Evolutionary conservation across 2,797 vertebrate species (phyloP).

Genomic region (Typhlichthys eigenmanni): DNA sequence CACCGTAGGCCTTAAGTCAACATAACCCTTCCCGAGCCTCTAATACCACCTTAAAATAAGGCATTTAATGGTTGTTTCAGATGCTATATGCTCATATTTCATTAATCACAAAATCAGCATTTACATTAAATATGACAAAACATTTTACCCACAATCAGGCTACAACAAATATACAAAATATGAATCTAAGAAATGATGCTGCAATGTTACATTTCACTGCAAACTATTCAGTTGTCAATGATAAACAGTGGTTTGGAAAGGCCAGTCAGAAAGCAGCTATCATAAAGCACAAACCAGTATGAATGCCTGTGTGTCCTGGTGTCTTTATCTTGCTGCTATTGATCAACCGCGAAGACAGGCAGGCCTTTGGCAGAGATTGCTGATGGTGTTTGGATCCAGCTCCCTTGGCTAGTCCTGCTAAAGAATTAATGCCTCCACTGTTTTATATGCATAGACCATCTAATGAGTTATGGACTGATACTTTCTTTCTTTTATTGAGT

Average conservation of each 20-base stretch:
- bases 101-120: not conserved
- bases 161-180: slow-evolving; percentile 20
- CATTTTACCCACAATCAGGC: slow-evolving; percentile 12
- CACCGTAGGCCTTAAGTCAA: slow-evolving; percentile 40
- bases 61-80: slow-evolving; percentile 12
- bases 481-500: slow-evolving; percentile 9
- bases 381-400: slow-evolving; percentile 35
- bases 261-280: slow-evolving; percentile 50
- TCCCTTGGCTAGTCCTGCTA: slow-evolving; percentile 28
- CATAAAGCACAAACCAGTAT: slow-evolving; percentile 36
- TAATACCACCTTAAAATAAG: slow-evolving; percentile 12
- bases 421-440: slow-evolving; percentile 36
- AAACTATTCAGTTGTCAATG: slow-evolving; percentile 43
- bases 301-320: slow-evolving; percentile 24
- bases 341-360: slow-evolving; percentile 58
- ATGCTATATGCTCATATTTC: slow-evolving; percentile 4
- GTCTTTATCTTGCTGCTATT: slow-evolving; percentile 61
- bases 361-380: slow-evolving; percentile 43
- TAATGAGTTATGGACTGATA: slow-evolving; percentile 49
- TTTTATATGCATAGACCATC: slow-evolving; percentile 31
- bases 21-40: slow-evolving; percentile 37
- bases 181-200: slow-evolving; percentile 12
- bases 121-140: not conserved
- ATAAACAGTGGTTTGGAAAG: slow-evolving; percentile 50
- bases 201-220: slow-evolving; percentile 28